Percentiles rank a stretch among this genome's conserved stretches.
phyloP scores from a whole-genome alignment of 2,888 invertebrate genomes.

The Drosophila cyrtoloma region DNA sequence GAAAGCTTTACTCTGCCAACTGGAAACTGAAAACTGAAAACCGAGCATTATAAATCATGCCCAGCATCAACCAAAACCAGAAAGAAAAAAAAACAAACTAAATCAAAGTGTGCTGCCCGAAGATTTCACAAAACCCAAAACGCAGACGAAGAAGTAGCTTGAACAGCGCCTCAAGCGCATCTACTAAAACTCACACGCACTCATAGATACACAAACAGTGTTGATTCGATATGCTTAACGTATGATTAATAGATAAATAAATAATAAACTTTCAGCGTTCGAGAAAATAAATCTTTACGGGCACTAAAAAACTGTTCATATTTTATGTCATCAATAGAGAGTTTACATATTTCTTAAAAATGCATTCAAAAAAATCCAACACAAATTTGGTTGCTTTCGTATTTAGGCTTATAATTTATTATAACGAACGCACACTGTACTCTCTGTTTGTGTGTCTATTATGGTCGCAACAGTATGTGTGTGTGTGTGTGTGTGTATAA shows the following conservation, averaged over 20 bases:
- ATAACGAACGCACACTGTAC: constrained; percentile 51
- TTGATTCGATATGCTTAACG: constrained; percentile 13
- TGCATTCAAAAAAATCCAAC: not conserved
- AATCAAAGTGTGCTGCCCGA: constrained; percentile 71
- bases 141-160: constrained; percentile 35
- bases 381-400: not conserved
- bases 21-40: constrained; percentile 21
- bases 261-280: not conserved
- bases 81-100: constrained; percentile 34
- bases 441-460: constrained; percentile 19
- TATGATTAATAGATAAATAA: not conserved
- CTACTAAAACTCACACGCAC: constrained; percentile 59
- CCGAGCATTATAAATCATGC: constrained; percentile 71
- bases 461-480: constrained; percentile 9
- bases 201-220: constrained; percentile 40
- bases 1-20: constrained; percentile 31
- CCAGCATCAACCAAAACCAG: constrained; percentile 29
- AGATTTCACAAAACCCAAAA: constrained; percentile 63
- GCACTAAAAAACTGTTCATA: not conserved
- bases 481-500: constrained; percentile 76
- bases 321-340: not conserved
- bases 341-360: not conserved
- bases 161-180: constrained; percentile 53
- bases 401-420: not conserved
- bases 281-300: not conserved